Evolutionary conservation across 2,113 vertebrate genomes (phyloP).

Genomic region (Cacatua alba): DNA sequence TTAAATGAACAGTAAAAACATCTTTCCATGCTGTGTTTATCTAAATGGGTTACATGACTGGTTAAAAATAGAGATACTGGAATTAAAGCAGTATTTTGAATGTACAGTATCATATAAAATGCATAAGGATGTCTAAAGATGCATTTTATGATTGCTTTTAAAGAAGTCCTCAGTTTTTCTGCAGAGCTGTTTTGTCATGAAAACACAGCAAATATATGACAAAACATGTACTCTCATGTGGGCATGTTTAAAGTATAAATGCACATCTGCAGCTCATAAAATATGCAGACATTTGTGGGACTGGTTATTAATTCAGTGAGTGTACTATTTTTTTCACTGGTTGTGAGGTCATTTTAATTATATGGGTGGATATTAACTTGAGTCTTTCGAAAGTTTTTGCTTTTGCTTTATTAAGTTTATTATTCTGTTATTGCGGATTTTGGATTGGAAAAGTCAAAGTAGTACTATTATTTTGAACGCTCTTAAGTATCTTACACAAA

Average conservation of each 20-base stretch:
- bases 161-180: neutral
- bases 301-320: conserved; percentile 48
- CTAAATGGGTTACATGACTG: neutral
- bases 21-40: neutral
- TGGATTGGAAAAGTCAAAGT: neutral
- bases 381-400: neutral
- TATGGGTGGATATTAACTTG: neutral
- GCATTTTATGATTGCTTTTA: conserved; percentile 26
- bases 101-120: neutral
- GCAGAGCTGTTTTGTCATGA: conserved; percentile 20
- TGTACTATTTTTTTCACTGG: neutral
- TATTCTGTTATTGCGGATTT: neutral
- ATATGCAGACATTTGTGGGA: conserved; percentile 34
- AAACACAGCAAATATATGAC: conserved; percentile 15
- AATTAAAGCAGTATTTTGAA: neutral
- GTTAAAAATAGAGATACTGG: neutral
- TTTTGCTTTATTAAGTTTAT: neutral
- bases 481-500: neutral
- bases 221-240: neutral
- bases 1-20: neutral
- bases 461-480: neutral
- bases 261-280: conserved; percentile 62
- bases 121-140: neutral
- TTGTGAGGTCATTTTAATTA: conserved; percentile 23
- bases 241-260: conserved; percentile 35